Evolutionary conservation across 2,797 vertebrate species (phyloP), one percentile per base, ranked within the genome.

Genomic region (Gymnoscopelus microlampas): DNA sequence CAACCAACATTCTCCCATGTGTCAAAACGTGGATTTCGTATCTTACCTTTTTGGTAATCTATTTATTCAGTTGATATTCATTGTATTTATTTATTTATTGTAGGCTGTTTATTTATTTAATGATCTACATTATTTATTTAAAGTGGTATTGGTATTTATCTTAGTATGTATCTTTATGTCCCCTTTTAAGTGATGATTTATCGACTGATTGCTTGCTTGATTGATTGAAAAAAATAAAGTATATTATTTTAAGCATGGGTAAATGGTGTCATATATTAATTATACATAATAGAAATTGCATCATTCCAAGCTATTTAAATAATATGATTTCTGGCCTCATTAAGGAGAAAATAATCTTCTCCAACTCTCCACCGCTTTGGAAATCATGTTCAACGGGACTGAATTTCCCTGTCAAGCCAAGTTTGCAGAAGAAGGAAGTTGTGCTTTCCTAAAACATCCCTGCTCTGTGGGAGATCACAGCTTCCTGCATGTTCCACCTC

Each of bases 361-460:
- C n/a, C n/a, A 67, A 71, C 51, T 79, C 62, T 57, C 63, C 59
- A 71, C 26, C 26, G 66, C 65, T 57, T 56, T 85, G 72, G 74
- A 84, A 81, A 70, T 67, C 60, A 49, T 67, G 11, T 19, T 77
- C 57, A 48, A 19, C 71, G 32, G 61, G 14, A 81, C 71, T 76
- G 51, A 86, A 87, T 87, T 89, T 85, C 80, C 78, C 80, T 79
- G 86, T 76, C 55, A 49, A 74, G 26, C 73, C 39, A 74, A 66
- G 63, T 19, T 23, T 63, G 67, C 61, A 8, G 64, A 51, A 92
- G 77, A 69, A 82, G 91, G 92, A 94, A 94, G 88, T 56, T 88
- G 93, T 94, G 88, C 87, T 94, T 94, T 94, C 89, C 92, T 88
- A 58, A 92, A 94, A 93, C 70, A 88, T 82, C 91, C 83, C 85